phyloP scores from a whole-genome alignment of 1,140 invertebrate species.

The Pogonomyrmex barbatus region DNA sequence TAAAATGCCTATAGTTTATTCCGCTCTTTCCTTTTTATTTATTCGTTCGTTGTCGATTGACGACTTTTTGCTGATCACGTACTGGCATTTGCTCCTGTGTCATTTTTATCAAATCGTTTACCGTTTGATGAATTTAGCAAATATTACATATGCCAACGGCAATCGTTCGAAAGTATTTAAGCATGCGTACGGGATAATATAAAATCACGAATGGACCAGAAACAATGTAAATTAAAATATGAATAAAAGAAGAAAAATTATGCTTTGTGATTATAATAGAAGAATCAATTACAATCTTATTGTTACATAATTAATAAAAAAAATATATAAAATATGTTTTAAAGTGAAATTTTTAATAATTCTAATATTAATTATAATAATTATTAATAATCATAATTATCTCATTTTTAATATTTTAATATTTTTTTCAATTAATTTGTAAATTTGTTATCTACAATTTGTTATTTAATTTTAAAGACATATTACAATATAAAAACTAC shows the following conservation, averaged over 20 bases:
- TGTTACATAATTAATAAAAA: not conserved
- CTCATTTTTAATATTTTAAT: not conserved
- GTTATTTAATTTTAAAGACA: not conserved
- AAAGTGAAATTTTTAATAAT: too few relatives aligned
- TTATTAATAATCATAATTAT: not conserved
- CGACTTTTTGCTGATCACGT: constrained; percentile 51
- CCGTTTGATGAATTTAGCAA: constrained; percentile 34
- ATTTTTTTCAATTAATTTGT: not conserved
- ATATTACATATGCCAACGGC: constrained; percentile 36
- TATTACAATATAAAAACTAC: not conserved
- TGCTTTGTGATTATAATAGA: not conserved
- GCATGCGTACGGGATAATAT: not conserved
- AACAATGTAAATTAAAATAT: not conserved
- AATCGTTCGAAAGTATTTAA: constrained; percentile 14
- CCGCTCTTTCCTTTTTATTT: constrained; percentile 40
- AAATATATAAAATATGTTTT: not conserved
- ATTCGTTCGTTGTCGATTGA: constrained; percentile 36
- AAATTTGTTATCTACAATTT: not conserved
- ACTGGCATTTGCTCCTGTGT: constrained; percentile 13
- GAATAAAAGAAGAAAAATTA: not conserved
- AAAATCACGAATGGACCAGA: not conserved
- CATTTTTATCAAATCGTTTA: constrained; percentile 55
- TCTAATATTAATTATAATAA: too few relatives aligned
- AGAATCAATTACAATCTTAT: not conserved
- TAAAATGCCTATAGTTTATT: constrained; percentile 62